phyloP scores from a whole-genome alignment of 2,797 vertebrate species.

The Anabacerthia variegaticeps region DNA sequence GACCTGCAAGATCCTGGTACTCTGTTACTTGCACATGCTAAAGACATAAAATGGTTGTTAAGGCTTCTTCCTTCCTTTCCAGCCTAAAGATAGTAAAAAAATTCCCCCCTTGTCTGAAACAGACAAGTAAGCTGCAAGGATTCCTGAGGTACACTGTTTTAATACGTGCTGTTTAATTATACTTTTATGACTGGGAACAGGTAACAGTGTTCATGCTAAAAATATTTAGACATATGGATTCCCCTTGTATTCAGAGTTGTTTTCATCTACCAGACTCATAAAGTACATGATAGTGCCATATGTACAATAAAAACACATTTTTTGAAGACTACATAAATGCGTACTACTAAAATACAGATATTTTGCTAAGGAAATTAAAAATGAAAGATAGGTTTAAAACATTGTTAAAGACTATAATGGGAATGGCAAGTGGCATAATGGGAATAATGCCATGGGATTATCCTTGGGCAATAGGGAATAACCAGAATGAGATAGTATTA shows the following conservation, averaged over 20 bases:
- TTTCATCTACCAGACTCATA: slow-evolving; percentile 38
- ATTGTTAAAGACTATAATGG: slow-evolving; percentile 73
- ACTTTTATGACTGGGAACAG: slow-evolving; percentile 39
- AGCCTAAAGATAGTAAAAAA: background rate
- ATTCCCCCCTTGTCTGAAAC: background rate
- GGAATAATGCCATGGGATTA: slow-evolving; percentile 75
- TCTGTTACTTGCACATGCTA: slow-evolving; percentile 4
- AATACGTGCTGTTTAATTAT: background rate
- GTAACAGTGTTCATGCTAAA: slow-evolving; percentile 27
- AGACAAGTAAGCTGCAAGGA: background rate
- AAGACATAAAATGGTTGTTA: background rate
- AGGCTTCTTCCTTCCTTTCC: slow-evolving; percentile 31
- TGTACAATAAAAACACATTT: slow-evolving; percentile 48
- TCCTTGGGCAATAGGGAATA: slow-evolving; percentile 73
- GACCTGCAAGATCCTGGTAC: background rate
- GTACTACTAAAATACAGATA: slow-evolving; percentile 58
- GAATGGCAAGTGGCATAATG: slow-evolving; percentile 74
- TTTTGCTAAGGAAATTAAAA: slow-evolving; percentile 73
- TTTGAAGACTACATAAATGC: slow-evolving; percentile 37
- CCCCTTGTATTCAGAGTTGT: background rate
- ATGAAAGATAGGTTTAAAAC: slow-evolving; percentile 70
- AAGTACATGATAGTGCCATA: slow-evolving; percentile 27
- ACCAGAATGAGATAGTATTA: slow-evolving; percentile 76
- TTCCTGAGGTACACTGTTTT: background rate
- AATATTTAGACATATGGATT: slow-evolving; percentile 48